Conservation (phyloP, 2,888 invertebrate species). For the Sinhomidia bicolor region DNA sequence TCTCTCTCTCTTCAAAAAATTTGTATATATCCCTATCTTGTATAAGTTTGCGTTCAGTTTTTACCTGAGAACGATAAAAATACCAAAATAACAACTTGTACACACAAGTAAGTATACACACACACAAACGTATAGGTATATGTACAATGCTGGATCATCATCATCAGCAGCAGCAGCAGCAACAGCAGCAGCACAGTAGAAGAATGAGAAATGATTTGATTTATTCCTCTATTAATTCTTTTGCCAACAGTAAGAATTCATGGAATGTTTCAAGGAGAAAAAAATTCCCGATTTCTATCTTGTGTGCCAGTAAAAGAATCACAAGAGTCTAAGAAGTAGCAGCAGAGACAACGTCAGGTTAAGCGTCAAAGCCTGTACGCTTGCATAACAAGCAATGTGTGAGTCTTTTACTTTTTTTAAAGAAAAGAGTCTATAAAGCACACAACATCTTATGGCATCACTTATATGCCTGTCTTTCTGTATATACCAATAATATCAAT, state of each 20-base stretch:
- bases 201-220: conserved; percentile 62
- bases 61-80: conserved; percentile 30
- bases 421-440: no score
- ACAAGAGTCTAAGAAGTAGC: no score
- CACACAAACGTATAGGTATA: no score
- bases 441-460: no score
- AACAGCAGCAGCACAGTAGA: neutral
- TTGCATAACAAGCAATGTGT: conserved; percentile 35
- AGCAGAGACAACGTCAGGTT: conserved; percentile 5
- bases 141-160: no score
- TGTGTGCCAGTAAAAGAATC: no score
- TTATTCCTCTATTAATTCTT: conserved; percentile 67
- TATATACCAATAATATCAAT: conserved; percentile 31
- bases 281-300: conserved; percentile 33
- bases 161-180: neutral
- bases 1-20: neutral
- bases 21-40: neutral
- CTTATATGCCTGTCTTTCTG: no score
- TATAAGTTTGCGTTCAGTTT: neutral
- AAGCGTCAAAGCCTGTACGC: conserved; percentile 26
- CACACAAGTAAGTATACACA: neutral
- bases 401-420: no score
- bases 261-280: conserved; percentile 75
- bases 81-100: neutral
- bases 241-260: conserved; percentile 71